phyloP scores from a whole-genome alignment of 2,888 invertebrate species.

The Schizotus pectinicornis region DNA sequence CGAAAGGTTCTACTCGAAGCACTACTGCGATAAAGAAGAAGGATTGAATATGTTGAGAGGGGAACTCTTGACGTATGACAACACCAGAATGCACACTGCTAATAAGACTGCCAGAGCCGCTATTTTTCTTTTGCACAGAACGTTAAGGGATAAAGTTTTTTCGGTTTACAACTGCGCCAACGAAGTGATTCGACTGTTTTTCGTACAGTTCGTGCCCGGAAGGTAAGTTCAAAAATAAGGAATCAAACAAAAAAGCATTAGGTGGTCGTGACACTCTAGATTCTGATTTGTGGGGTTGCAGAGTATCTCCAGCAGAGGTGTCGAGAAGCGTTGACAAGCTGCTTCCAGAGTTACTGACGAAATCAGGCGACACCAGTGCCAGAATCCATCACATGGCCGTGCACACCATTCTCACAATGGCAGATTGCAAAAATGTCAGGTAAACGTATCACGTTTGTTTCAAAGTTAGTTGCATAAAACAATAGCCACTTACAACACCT shows the following conservation, averaged over 20 bases:
- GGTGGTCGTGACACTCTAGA: too few relatives aligned
- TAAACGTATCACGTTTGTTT: slow-evolving; percentile 46
- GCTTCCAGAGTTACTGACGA: slow-evolving; percentile 81
- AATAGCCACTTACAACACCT: background rate
- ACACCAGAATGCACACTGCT: slow-evolving; percentile 61
- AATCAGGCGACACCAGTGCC: slow-evolving; percentile 87
- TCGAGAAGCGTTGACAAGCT: slow-evolving; percentile 82
- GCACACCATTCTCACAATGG: slow-evolving; percentile 85
- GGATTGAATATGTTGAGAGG: slow-evolving; percentile 75
- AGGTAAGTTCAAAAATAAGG: slow-evolving; percentile 60
- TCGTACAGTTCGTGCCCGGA: slow-evolving; percentile 83
- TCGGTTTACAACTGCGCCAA: slow-evolving; percentile 87
- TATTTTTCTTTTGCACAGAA: slow-evolving; percentile 77
- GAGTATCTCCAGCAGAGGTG: slow-evolving; percentile 83
- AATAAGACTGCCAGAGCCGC: slow-evolving; percentile 86
- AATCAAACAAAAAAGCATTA: background rate
- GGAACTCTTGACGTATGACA: slow-evolving; percentile 61
- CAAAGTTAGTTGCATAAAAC: slow-evolving; percentile 8
- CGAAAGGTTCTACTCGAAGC: slow-evolving; percentile 89
- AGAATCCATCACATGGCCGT: slow-evolving; percentile 86
- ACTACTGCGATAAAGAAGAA: slow-evolving; percentile 88
- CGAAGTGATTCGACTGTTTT: slow-evolving; percentile 79
- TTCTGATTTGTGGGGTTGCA: too few relatives aligned
- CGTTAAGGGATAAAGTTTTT: slow-evolving; percentile 86
- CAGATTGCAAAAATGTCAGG: slow-evolving; percentile 81